A percentile compares a stretch with the other conserved stretches of the same genome.
These are phyloP conservation scores for Tipula lateralis DNA, from an alignment of 2,888 invertebrate species.

Conservation along the genomic window DNA sequence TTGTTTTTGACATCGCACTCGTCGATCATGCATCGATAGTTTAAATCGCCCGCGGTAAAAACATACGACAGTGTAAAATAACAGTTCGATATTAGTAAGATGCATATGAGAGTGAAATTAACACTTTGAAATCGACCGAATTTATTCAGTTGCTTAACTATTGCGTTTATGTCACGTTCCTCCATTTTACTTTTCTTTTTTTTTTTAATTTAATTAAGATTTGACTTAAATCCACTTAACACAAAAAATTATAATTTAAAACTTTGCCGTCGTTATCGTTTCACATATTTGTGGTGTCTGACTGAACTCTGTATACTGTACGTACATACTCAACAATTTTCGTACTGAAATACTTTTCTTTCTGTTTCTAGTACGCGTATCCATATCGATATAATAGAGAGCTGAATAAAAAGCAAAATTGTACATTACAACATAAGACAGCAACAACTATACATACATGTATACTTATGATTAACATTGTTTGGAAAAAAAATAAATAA, in stretches of 20 bases:
- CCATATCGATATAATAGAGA: background rate
- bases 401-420: background rate
- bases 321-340: background rate
- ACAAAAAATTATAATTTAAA: background rate
- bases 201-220: background rate
- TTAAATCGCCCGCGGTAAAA: conserved; percentile 37
- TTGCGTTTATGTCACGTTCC: background rate
- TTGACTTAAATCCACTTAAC: background rate
- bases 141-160: background rate
- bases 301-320: background rate
- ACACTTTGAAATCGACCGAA: background rate
- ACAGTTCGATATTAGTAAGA: background rate
- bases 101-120: background rate
- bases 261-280: background rate
- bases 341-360: background rate
- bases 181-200: background rate
- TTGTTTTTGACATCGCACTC: conserved; percentile 44
- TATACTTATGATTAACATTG: background rate
- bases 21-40: conserved; percentile 47
- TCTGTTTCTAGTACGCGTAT: background rate
- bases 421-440: background rate
- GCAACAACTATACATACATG: background rate
- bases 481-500: background rate
- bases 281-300: background rate
- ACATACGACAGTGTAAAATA: conserved; percentile 36